phyloP scores from a whole-genome alignment of 2,113 vertebrate species.

The Microcebus tavaratra region DNA sequence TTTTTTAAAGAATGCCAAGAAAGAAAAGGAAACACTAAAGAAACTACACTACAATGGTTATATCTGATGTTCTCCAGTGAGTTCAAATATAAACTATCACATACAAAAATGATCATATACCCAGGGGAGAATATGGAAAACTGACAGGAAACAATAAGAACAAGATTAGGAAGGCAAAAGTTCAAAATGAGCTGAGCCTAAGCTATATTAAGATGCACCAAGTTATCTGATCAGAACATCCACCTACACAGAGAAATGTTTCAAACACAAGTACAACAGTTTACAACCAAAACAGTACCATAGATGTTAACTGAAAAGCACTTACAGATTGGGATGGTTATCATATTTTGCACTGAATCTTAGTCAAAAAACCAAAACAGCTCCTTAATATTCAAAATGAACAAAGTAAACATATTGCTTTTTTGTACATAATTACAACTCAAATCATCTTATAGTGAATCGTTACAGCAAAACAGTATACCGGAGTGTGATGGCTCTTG shows the following conservation, averaged over 20 bases:
- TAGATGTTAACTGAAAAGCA: background rate
- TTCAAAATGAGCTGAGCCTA: background rate
- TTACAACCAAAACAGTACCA: background rate
- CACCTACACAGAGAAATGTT: background rate
- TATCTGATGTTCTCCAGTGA: background rate
- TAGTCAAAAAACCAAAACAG: constrained; percentile 4
- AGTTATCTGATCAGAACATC: background rate
- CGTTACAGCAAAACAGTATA: constrained; percentile 63
- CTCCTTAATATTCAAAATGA: background rate
- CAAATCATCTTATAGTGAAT: background rate
- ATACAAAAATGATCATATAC: background rate
- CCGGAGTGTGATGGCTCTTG: constrained; percentile 97
- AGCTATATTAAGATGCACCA: background rate
- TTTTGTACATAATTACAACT: background rate
- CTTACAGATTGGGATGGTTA: background rate
- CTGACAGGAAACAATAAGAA: background rate
- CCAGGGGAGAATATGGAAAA: background rate
- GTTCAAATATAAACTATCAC: background rate
- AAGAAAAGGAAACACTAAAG: background rate
- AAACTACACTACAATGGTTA: background rate
- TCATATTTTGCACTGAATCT: background rate
- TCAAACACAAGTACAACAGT: background rate
- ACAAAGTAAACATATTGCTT: background rate
- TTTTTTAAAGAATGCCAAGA: background rate
- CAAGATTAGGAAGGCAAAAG: background rate